Evolutionary conservation across 2,797 vertebrate species (phyloP).

Genomic region (Pipistrellus kuhlii): DNA sequence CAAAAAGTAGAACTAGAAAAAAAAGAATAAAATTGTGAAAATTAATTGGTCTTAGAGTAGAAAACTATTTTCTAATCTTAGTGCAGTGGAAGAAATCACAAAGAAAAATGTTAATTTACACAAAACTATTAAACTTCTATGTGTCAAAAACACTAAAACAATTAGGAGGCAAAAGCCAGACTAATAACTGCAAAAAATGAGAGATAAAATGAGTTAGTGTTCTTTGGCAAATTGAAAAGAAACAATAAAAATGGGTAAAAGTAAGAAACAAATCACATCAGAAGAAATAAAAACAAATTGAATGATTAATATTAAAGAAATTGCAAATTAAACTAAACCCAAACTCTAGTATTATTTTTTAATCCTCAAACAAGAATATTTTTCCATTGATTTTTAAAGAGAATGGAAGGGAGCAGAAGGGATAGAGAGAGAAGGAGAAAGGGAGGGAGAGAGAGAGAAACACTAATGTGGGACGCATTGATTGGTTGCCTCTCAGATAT

Average conservation of each 20-base stretch:
- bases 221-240: background rate
- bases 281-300: background rate
- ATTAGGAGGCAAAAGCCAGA: background rate
- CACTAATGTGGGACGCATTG: background rate
- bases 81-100: background rate
- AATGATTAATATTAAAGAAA: background rate
- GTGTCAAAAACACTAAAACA: background rate
- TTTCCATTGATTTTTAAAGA: background rate
- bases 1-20: background rate
- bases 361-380: background rate
- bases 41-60: background rate
- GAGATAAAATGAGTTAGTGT: background rate
- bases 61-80: background rate
- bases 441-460: background rate
- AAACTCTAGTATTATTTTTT: background rate
- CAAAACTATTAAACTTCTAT: background rate
- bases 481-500: background rate
- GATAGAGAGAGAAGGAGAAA: rapidly evolving
- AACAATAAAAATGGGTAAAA: background rate
- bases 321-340: background rate
- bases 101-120: background rate
- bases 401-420: background rate
- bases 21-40: slow-evolving; percentile 7
- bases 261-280: background rate
- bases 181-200: background rate